Base-by-base conservation (phyloP, 2,113 vertebrate genomes). In the Rhadina sibilatrix region DNA sequence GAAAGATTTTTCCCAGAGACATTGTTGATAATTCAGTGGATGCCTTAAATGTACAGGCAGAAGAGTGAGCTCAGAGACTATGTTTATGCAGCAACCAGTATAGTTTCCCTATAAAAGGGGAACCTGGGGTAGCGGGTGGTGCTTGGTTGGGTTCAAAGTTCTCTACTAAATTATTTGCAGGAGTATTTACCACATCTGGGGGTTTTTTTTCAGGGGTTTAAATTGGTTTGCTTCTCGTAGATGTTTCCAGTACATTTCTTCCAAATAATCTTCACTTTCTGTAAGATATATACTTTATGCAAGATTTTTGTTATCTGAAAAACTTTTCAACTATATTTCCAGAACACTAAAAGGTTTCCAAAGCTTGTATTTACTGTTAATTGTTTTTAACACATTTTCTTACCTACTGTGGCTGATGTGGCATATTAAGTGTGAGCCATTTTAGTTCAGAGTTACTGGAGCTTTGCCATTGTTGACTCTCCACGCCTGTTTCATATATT, bases 41-140 rank as follows among this genome's bases (percentile, higher is more conserved):
- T 54, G 25, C 4, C 6, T 66, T 61, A 77, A 70, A 68, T 33
- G 8, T 35, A 31, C 37, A 46, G 23, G 15, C 42, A 52, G 57
- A 64, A 21, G 21, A 18, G 5, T 74, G 16, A 75, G 33, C 11
- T 77, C 22, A n/a, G 63, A 77, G 52, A 12, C 21, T 50, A 21
- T 20, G 11, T 52, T 87, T 65, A 27, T 35, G 65, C 57, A 80
- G 38, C 81, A 16, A 50, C 14, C 6, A 31, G 5, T 37, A 47
- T 9, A 16, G 18, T 78, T 84, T 82, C 27, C n/a, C 23, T 38
- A 12, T 31, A 74, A 80, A 93, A 90, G 9, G 30, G 31, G 70
- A 82, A 60, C 11, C 5, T 72, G 18, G 5, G 4, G 1, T 7
- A 5, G 5, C 2, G 10, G 3, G 18, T 40, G 12, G 16, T 31